These are phyloP conservation scores for Chrysomela aeneicollis DNA, from an alignment of 2,888 invertebrate species.

Conservation along the genomic window DNA sequence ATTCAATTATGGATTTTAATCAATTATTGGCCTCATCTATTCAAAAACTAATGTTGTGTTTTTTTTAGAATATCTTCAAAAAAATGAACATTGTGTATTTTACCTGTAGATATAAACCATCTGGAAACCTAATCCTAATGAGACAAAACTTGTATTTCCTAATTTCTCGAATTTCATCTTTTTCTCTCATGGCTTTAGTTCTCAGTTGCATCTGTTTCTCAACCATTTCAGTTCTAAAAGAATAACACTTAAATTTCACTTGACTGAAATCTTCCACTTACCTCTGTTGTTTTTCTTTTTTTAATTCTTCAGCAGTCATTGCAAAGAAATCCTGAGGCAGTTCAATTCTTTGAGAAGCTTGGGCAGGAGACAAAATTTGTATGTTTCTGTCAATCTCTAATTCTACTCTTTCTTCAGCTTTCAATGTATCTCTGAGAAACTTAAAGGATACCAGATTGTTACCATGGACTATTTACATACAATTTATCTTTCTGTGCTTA, in stretches of 20 bases:
- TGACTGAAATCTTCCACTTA: constrained; percentile 51
- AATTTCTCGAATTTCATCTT: constrained; percentile 82
- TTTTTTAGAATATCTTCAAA: neutral
- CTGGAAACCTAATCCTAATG: constrained; percentile 88
- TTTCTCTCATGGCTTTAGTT: constrained; percentile 95
- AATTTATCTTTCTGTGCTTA: constrained; percentile 52
- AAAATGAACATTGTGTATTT: constrained; percentile 11
- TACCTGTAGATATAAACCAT: constrained; percentile 83
- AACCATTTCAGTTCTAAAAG: constrained; percentile 72
- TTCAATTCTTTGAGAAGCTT: constrained; percentile 72
- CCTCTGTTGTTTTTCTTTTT: constrained; percentile 81
- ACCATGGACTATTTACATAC: too few relatives aligned
- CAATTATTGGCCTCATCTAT: too few relatives aligned
- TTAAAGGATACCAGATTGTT: constrained; percentile 60
- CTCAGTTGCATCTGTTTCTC: constrained; percentile 85
- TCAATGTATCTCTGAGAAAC: constrained; percentile 78
- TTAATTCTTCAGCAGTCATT: constrained; percentile 82
- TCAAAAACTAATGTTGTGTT: too few relatives aligned
- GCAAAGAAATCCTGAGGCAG: constrained; percentile 88
- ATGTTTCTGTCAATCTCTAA: constrained; percentile 86
- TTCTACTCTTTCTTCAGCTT: constrained; percentile 80
- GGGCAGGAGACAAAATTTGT: constrained; percentile 82
- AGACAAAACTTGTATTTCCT: constrained; percentile 86
- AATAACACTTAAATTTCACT: neutral
- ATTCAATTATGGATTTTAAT: too few relatives aligned